Evolutionary conservation across 2,888 invertebrate species (phyloP).

Genomic region (Barypeithes pellucidus): DNA sequence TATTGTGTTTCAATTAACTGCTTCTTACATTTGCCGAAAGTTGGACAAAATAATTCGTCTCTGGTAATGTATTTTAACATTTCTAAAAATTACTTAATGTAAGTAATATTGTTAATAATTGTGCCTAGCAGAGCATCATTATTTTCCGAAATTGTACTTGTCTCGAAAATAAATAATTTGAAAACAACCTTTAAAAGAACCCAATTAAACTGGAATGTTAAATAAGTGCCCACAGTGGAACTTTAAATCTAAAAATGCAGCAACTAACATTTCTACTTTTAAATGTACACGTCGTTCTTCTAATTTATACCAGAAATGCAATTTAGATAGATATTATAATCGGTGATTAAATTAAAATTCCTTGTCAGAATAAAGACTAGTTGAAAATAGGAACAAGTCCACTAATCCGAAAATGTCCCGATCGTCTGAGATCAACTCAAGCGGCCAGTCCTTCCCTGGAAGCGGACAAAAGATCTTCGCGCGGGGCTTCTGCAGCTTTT

Average conservation of each 20-base stretch:
- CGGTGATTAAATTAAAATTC: constrained; percentile 33
- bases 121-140: too few species aligned
- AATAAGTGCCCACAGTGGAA: constrained; percentile 35
- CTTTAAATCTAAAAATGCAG: constrained; percentile 43
- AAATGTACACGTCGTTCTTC: constrained; percentile 3
- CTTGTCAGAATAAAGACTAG: constrained; percentile 63
- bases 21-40: too few species aligned
- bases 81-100: too few species aligned
- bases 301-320: constrained; percentile 17
- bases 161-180: neutral
- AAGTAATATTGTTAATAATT: too few species aligned
- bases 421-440: constrained; percentile 66
- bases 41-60: too few species aligned
- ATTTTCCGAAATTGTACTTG: too few species aligned
- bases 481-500: constrained; percentile 69
- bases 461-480: constrained; percentile 74
- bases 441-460: constrained; percentile 84
- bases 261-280: constrained; percentile 19
- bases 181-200: neutral
- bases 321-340: neutral
- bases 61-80: too few species aligned
- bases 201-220: constrained; percentile 46
- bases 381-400: constrained; percentile 73
- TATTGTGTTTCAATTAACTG: too few species aligned
- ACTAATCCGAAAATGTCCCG: constrained; percentile 52